Percentiles rank a stretch among this genome's conserved stretches.
phyloP scores from a whole-genome alignment of 1,140 invertebrate species.

The Lamellibrachia luymesi region DNA sequence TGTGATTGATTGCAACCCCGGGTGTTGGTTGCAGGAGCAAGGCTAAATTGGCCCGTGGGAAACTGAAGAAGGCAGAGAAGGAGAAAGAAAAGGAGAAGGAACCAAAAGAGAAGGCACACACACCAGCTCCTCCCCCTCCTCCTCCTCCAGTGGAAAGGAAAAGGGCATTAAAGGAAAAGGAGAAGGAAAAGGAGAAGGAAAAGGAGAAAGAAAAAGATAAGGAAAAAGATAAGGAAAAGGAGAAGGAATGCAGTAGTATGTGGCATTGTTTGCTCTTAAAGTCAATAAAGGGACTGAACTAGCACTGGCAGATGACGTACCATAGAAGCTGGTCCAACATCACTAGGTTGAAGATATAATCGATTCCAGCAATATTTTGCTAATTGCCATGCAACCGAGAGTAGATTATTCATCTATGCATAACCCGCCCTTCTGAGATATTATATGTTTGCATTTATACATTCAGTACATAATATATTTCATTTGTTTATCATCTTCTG shows the following conservation, averaged over 20 bases:
- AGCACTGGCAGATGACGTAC: too few species aligned
- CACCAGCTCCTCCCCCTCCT: background rate
- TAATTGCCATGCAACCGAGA: too few species aligned
- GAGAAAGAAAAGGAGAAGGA: constrained; percentile 30
- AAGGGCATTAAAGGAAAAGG: background rate
- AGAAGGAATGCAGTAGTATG: constrained; percentile 18
- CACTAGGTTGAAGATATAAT: too few species aligned
- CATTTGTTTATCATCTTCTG: too few species aligned
- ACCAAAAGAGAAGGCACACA: background rate
- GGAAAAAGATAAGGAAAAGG: constrained; percentile 34
- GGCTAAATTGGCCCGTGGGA: constrained; percentile 28
- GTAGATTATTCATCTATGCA: too few species aligned
- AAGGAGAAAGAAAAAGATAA: constrained; percentile 33
- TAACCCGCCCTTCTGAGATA: too few species aligned
- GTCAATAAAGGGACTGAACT: too few species aligned
- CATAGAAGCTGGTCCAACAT: too few species aligned
- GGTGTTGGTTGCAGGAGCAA: background rate
- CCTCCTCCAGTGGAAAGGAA: background rate
- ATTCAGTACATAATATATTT: too few species aligned
- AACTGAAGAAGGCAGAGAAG: constrained; percentile 35
- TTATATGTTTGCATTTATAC: too few species aligned
- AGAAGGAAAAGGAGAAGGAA: background rate
- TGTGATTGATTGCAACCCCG: too few species aligned
- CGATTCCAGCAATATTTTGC: too few species aligned
- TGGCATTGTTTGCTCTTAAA: background rate